Conservation (phyloP, 2,797 vertebrate genomes). For the Numenius phaeopus region DNA sequence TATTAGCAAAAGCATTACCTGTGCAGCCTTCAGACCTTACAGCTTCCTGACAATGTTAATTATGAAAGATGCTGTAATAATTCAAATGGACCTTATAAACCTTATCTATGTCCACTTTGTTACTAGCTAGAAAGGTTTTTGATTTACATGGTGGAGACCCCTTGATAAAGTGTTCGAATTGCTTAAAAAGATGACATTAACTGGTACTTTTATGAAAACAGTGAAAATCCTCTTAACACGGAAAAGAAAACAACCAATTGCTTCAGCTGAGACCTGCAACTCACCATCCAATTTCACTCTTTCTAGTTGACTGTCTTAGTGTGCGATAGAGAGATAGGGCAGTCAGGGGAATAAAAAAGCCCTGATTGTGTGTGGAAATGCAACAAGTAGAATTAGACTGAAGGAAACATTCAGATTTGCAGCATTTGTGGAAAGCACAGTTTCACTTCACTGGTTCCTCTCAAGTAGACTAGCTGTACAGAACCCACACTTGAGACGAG, state of each 20-base stretch:
- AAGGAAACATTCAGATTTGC: not conserved
- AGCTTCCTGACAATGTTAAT: not conserved
- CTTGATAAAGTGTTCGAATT: not conserved
- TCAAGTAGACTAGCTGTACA: not conserved
- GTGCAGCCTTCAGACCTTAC: not conserved
- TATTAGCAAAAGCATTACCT: too few relatives aligned
- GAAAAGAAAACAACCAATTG: not conserved
- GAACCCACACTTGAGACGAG: not conserved
- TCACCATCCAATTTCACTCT: not conserved
- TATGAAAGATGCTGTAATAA: not conserved
- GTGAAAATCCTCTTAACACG: not conserved
- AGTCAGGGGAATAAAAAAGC: not conserved
- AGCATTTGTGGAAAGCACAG: not conserved
- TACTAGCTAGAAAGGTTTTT: not conserved
- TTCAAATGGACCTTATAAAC: not conserved
- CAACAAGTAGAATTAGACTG: not conserved
- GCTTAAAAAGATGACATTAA: not conserved
- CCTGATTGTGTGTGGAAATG: not conserved
- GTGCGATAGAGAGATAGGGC: not conserved
- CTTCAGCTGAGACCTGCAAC: not conserved
- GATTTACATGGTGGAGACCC: not conserved
- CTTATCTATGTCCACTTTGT: not conserved
- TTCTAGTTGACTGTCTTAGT: not conserved
- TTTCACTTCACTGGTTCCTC: not conserved
- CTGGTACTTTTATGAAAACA: not conserved